Base-by-base conservation (phyloP, 2,797 vertebrate genomes). In the Eremophila alpestris region DNA sequence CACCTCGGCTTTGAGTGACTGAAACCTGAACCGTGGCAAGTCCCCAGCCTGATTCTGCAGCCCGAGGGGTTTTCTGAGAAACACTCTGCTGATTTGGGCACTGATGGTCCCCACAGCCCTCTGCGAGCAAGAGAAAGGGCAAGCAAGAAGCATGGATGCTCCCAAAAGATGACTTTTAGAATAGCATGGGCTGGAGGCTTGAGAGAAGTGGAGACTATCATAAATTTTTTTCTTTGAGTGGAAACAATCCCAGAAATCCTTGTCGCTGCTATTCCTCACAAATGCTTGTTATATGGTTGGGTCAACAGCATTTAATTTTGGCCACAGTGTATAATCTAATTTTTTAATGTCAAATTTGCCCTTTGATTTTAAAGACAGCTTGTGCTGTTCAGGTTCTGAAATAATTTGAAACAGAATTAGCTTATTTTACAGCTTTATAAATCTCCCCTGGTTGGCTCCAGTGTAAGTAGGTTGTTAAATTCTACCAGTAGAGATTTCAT, bases 371-470 rank as follows among this genome's bases (percentile, higher is more conserved):
- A 60, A 89, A 95, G 67, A 32, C 65, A 60, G 67, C 40, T 85
- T 83, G 71, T 93, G 71, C 75, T 70, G 54, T 75, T 80, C 48
- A 54, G 60, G 40, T 84, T 95, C 83, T 74, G 78, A 91, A 84
- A 79, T 82, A 63, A 93, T 95, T 93, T 91, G 65, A 83, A 93
- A n/a, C 78, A 95, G 77, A 93, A 91, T 87, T 87, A 73, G 34
- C 80, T 89, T 71, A 59, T 80, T 89, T 68, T 95, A 93, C 62
- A 69, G 60, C 64, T 86, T 95, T 95, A 83, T 88, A 94, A 86
- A 68, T 70, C 70, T 82, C 75, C 85, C 40, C 82, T 71, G n/a
- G 76, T 88, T 96, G 83, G 89, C 92, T 94, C 49, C 73, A 83
- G 29, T 15, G 7, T 32, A 52, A 73, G 71, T 38, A 60, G 59